phyloP scores from a whole-genome alignment of 2,888 invertebrate genomes.

The Hemithea aestivaria region DNA sequence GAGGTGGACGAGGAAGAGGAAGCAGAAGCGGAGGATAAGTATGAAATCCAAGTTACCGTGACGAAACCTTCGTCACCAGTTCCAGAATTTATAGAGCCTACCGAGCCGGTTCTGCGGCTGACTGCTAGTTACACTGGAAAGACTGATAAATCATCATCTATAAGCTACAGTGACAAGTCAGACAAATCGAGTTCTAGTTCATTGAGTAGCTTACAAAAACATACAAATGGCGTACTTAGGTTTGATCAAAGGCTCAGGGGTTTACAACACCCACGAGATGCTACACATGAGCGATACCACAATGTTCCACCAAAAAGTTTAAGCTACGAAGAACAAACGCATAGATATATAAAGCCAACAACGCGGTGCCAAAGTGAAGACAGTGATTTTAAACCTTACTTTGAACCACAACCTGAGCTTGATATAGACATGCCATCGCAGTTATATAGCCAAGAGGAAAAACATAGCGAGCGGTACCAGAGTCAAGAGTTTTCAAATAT shows the following conservation, averaged over 20 bases:
- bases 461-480: conserved; percentile 81
- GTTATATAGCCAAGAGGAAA: conserved; percentile 81
- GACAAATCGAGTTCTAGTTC: conserved; percentile 76
- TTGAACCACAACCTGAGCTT: conserved; percentile 72
- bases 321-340: conserved; percentile 69
- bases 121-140: conserved; percentile 53
- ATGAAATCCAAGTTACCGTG: conserved; percentile 38
- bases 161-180: conserved; percentile 73
- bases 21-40: conserved; percentile 41
- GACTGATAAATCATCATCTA: conserved; percentile 71
- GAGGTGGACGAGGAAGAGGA: conserved; percentile 23
- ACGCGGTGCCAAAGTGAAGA: conserved; percentile 81
- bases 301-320: conserved; percentile 71
- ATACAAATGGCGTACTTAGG: conserved; percentile 58
- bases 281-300: conserved; percentile 55
- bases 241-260: conserved; percentile 62
- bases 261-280: conserved; percentile 46
- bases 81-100: conserved; percentile 36
- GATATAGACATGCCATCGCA: conserved; percentile 78
- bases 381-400: conserved; percentile 65
- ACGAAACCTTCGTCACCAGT: conserved; percentile 40
- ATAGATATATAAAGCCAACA: conserved; percentile 70
- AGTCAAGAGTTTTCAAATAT: conserved; percentile 81
- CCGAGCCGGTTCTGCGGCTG: conserved; percentile 57
- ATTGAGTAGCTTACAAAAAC: conserved; percentile 69